Percentiles rank a stretch among this genome's conserved stretches.
Evolutionary conservation across 2,113 vertebrate species (phyloP).

Genomic region (Sturnus vulgaris): DNA sequence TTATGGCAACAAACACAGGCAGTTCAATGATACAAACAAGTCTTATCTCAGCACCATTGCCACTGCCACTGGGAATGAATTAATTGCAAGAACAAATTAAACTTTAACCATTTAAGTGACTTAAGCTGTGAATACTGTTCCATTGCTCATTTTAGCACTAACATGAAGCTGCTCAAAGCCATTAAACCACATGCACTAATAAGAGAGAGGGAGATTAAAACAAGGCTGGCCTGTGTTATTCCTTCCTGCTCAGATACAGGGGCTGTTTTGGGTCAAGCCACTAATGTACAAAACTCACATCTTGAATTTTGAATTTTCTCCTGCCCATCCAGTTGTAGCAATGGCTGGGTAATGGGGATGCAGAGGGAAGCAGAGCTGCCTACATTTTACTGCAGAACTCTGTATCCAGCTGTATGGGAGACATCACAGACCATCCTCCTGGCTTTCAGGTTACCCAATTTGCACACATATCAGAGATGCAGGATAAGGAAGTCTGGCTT

Average conservation of each 20-base stretch:
- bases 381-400: not conserved
- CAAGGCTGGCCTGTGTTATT: not conserved
- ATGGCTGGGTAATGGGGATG: accelerated
- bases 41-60: not conserved
- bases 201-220: not conserved
- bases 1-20: not conserved
- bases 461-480: not conserved
- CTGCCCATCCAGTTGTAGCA: not conserved
- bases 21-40: not conserved
- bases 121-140: not conserved
- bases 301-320: not conserved
- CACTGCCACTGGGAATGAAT: slow-evolving; percentile 25
- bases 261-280: not conserved
- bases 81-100: slow-evolving; percentile 52
- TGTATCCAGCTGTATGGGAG: not conserved
- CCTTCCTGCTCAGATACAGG: not conserved
- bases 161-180: not conserved
- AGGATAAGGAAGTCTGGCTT: not conserved
- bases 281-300: not conserved
- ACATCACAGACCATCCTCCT: not conserved
- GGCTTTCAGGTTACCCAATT: not conserved
- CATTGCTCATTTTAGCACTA: not conserved
- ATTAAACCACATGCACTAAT: not conserved
- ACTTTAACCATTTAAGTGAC: slow-evolving; percentile 40
- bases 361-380: not conserved